These are phyloP conservation scores for Aplochiton taeniatus DNA, from an alignment of 2,797 vertebrate species.

Conservation along the genomic window DNA sequence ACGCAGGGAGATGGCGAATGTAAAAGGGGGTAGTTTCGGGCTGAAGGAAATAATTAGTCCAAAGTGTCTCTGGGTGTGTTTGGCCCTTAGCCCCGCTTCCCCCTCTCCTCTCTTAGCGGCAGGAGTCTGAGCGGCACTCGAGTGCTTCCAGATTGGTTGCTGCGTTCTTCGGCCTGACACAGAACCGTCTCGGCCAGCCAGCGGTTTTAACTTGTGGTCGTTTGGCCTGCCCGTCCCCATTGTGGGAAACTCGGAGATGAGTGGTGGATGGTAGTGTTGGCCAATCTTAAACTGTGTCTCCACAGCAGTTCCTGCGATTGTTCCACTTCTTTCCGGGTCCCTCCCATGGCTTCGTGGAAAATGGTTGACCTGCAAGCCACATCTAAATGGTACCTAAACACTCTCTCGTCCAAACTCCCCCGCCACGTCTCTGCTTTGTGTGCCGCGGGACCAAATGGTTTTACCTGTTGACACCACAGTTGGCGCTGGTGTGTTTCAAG, in stretches of 20 bases:
- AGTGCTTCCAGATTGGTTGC: slow-evolving; percentile 76
- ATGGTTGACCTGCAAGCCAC: slow-evolving; percentile 33
- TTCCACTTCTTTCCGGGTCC: slow-evolving; percentile 16
- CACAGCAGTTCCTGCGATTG: slow-evolving; percentile 14
- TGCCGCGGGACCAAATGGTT: slow-evolving; percentile 5
- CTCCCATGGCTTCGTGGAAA: slow-evolving; percentile 20
- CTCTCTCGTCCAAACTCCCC: no score
- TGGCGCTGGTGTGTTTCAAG: slow-evolving; percentile 15
- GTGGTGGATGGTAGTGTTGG: slow-evolving; percentile 27
- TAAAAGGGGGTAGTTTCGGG: slow-evolving; percentile 52
- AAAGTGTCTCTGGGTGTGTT: slow-evolving; percentile 69
- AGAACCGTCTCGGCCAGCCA: slow-evolving; percentile 43
- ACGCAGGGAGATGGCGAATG: slow-evolving; percentile 49
- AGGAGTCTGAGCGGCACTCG: slow-evolving; percentile 65
- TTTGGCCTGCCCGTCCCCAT: slow-evolving; percentile 41
- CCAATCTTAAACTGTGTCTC: slow-evolving; percentile 11
- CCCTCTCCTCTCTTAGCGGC: slow-evolving; percentile 49
- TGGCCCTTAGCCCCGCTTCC: slow-evolving; percentile 61
- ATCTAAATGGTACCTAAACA: not conserved
- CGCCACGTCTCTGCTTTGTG: no score
- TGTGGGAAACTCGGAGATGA: slow-evolving; percentile 19
- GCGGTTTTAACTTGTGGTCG: slow-evolving; percentile 26
- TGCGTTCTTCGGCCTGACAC: slow-evolving; percentile 53
- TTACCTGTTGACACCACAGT: slow-evolving; percentile 23
- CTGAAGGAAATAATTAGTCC: slow-evolving; percentile 89